Evolutionary conservation across 2,888 invertebrate species (phyloP).

Genomic region (Coleophora flavipennella): DNA sequence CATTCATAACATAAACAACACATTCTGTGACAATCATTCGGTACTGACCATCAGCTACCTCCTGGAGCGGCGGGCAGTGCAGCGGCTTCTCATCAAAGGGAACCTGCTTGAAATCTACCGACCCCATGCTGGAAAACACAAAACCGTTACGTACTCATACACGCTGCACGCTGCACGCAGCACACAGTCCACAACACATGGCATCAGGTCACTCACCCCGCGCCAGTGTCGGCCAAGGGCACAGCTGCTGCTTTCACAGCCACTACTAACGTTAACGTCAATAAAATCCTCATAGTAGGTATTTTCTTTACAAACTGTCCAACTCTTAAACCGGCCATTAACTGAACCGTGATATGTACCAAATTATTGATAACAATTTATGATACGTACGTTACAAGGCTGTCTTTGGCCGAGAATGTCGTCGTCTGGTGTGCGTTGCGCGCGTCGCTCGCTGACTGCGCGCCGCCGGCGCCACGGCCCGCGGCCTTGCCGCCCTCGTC

Average conservation of each 20-base stretch:
- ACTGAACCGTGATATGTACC: too few species aligned
- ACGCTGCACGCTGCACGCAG: too few species aligned
- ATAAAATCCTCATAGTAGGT: background rate
- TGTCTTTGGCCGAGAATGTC: background rate
- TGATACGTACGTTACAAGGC: background rate
- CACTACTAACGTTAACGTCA: conserved; percentile 7
- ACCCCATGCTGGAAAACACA: conserved; percentile 40
- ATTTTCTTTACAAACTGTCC: too few species aligned
- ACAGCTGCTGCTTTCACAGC: conserved; percentile 19
- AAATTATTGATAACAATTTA: too few species aligned
- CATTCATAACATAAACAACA: too few species aligned
- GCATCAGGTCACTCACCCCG: conserved; percentile 22
- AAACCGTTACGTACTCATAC: background rate
- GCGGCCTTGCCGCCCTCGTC: background rate
- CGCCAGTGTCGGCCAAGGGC: conserved; percentile 24
- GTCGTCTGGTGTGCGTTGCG: background rate
- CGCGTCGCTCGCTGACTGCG: background rate
- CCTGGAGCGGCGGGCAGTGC: conserved; percentile 74
- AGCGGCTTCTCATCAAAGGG: conserved; percentile 71
- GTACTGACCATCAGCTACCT: conserved; percentile 75
- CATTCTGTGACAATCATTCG: too few species aligned
- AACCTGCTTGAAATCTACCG: conserved; percentile 45
- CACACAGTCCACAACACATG: too few species aligned
- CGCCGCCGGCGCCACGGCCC: background rate
- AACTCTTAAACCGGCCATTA: too few species aligned